Evolutionary conservation across 2,113 vertebrate species (phyloP), one percentile per base, ranked within the genome.

Genomic region (Syngnathoides biaculeatus): DNA sequence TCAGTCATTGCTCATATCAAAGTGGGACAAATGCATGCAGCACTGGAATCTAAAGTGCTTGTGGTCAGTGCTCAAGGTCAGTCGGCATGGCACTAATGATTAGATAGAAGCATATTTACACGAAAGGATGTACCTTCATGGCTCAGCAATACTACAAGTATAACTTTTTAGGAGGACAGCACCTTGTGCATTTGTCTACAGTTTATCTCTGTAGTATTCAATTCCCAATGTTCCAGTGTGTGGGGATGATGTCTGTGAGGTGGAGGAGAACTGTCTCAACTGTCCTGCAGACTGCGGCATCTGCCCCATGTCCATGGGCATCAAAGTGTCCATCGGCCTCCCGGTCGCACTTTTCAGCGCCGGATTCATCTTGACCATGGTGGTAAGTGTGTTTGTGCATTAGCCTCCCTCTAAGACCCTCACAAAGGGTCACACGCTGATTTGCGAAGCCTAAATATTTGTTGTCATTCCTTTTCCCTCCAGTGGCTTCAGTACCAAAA

Each of bases 401-500:
- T 14, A 8, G 14, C 9, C 11, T 8, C 4, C 17, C 13, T 15
- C 13, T 27, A 12, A 55, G 22, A 26, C 24, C 24, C 53, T 12
- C 24, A 27, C 14, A 56, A 30, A 56, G 15, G 22, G n/a, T 47
- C n/a, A 61, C 65, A 20, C 58, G 68, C 48, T 74, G 24, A 61
- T 57, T 26, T 42, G 20, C 24, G 11, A 43, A 12, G 26, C 8
- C 17, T 5, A 39, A 72, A 78, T 74, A 43, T 59, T 73, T 61
- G 48, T 50, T 40, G 61, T 26, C 10, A 10, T 58, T 65, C 38
- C 38, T n/a, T 63, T 63, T 67, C 52, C 62, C 38, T 68, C 12
- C 66, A 93, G 91, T 92, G 90, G 91, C 79, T 93, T 43, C 91
- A 92, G 71, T 93, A 93, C 77, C 92, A 93, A 74, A 93, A 93